Evolutionary conservation across 2,888 invertebrate species (phyloP).

Genomic region (Stratiomys singularior): DNA sequence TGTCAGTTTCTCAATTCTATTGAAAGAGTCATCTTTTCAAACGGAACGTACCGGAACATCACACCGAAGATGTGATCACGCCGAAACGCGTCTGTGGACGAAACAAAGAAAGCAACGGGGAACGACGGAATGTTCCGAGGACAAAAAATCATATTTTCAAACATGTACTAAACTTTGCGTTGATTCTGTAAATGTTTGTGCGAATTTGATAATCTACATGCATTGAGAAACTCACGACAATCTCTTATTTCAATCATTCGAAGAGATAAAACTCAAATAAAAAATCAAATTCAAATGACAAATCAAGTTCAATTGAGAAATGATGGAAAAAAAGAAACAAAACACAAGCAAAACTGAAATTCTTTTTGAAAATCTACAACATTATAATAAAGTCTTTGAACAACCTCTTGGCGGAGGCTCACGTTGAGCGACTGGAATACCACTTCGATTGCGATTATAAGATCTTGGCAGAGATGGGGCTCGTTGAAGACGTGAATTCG

Average conservation of each 20-base stretch:
- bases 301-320: not conserved
- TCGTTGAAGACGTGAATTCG: constrained; percentile 68
- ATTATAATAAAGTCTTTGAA: not conserved
- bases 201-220: not conserved
- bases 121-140: no score
- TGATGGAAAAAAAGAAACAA: not conserved
- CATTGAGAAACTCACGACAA: no score
- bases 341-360: not conserved
- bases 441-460: constrained; percentile 70
- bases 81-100: no score
- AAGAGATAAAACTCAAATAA: not conserved
- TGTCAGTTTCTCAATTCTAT: not conserved
- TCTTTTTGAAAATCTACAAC: not conserved
- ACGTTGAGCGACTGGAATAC: constrained; percentile 68
- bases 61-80: no score
- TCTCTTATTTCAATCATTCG: no score
- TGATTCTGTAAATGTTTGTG: no score
- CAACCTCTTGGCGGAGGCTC: constrained; percentile 56
- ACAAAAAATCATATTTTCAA: no score
- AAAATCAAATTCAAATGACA: not conserved
- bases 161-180: no score
- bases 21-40: not conserved
- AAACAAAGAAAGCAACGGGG: no score
- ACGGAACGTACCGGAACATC: no score
- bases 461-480: constrained; percentile 71